phyloP scores from a whole-genome alignment of 1,140 invertebrate species.

The Brachionus sp. region DNA sequence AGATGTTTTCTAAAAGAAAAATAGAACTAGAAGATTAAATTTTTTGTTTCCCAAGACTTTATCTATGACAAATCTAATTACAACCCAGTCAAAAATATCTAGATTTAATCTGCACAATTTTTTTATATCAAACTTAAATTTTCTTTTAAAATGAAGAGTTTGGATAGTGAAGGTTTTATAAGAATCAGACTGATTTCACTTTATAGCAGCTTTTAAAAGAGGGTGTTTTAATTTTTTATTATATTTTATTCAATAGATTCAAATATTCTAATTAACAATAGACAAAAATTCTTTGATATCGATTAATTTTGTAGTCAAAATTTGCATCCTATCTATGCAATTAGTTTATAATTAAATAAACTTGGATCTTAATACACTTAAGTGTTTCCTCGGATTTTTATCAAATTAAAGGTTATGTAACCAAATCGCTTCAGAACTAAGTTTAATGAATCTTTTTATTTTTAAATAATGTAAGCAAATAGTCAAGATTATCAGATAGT shows the following conservation, averaged over 20 bases:
- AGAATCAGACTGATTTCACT: background rate
- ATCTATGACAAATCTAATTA: background rate
- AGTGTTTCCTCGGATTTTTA: background rate
- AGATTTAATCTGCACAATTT: background rate
- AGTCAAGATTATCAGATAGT: background rate
- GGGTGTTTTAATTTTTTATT: no score
- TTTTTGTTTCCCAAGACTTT: background rate
- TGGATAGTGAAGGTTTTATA: background rate
- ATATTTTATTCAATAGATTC: no score
- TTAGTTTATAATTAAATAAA: background rate
- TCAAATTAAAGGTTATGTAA: conserved; percentile 4
- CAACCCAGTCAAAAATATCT: background rate
- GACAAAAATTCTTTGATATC: background rate
- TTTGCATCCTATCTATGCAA: background rate
- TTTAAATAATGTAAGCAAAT: background rate
- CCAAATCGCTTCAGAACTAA: background rate
- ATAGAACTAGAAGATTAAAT: background rate
- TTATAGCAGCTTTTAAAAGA: background rate
- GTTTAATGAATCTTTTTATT: background rate
- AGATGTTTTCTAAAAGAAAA: background rate
- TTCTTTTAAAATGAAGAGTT: background rate
- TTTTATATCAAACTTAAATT: background rate
- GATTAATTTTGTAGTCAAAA: background rate
- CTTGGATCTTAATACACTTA: background rate
- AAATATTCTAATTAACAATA: no score